Evolutionary conservation across 1,140 invertebrate species (phyloP), one percentile per base, ranked within the genome.

Genomic region (Lanistes nyassanus): DNA sequence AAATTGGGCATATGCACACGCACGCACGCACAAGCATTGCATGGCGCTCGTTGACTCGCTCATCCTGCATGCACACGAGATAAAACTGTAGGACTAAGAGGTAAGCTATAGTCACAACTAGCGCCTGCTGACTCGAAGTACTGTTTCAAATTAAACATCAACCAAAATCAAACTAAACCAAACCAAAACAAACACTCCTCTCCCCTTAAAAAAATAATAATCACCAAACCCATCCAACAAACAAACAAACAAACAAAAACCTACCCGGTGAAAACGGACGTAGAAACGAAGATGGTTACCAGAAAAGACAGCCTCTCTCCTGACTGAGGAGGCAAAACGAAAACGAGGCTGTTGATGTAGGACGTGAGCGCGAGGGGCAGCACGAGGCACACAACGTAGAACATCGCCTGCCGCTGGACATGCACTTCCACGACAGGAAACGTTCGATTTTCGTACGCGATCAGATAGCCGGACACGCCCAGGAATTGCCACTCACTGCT

Each of bases 401-500:
- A 99, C 78, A 99, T 92, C 72, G 97, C 98, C 88, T 97, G 93
- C 87, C 98, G 93, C 87, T 97, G 92, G 90, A 99, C 98, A 3
- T 89, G 91, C 23, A 91, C 85, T 76, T 91, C 90, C 1, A 91
- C 89, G 80, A 89, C 91, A 11, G 89, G 90, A 73, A 91, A 90
- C 2, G 37, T 76, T 79, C 90, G 90, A 77, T 90, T 90, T 23
- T 85, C 84, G 80, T 91, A 91, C 64, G 88, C 92, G 78, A 94
- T 91, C 66, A 93, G 91, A 88, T 94, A 92, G 2, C 91, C 95
- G 93, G 96, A 94, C 11, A 94, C 94, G 84, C 96, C 96, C 71
- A 86, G 85, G 67, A 87, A 87, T 6, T 83, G 86, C 87, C 88
- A 87, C 56, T 82, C 81, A 26, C 85, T 84, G 74, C 84, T 85